A percentile compares a stretch with the other conserved stretches of the same genome.
Evolutionary conservation across 2,113 vertebrate species (phyloP).

Genomic region (Cyanoramphus novaezelandiae): DNA sequence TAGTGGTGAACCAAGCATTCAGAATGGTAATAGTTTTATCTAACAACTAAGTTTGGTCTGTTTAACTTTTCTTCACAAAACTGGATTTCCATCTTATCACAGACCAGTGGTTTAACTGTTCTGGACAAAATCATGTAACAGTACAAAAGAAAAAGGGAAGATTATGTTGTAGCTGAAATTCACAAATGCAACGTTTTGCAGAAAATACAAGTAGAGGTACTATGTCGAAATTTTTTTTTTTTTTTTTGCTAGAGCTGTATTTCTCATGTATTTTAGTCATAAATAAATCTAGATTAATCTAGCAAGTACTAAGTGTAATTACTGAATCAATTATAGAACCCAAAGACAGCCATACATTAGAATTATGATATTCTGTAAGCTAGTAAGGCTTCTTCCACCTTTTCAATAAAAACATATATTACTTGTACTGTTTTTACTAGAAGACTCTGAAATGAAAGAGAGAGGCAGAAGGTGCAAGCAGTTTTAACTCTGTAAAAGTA

Average conservation of each 20-base stretch:
- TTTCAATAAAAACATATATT: background rate
- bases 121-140: slow-evolving; percentile 81
- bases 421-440: background rate
- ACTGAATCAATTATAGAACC: background rate
- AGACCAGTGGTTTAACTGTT: slow-evolving; percentile 74
- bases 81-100: slow-evolving; percentile 79
- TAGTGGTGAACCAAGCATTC: slow-evolving; percentile 71
- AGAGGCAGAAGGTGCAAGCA: background rate
- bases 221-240: background rate
- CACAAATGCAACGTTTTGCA: slow-evolving; percentile 52
- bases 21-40: slow-evolving; percentile 77
- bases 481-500: background rate
- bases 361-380: background rate
- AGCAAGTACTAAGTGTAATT: background rate
- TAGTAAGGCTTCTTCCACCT: background rate
- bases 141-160: slow-evolving; percentile 70
- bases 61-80: slow-evolving; percentile 79
- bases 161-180: slow-evolving; percentile 64
- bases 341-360: background rate
- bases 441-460: background rate
- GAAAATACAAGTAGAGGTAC: slow-evolving; percentile 25
- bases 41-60: slow-evolving; percentile 77
- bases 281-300: background rate
- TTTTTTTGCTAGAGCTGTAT: background rate
- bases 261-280: background rate